Evolutionary conservation across 2,888 invertebrate genomes (phyloP).

Genomic region (Elysia crispata): DNA sequence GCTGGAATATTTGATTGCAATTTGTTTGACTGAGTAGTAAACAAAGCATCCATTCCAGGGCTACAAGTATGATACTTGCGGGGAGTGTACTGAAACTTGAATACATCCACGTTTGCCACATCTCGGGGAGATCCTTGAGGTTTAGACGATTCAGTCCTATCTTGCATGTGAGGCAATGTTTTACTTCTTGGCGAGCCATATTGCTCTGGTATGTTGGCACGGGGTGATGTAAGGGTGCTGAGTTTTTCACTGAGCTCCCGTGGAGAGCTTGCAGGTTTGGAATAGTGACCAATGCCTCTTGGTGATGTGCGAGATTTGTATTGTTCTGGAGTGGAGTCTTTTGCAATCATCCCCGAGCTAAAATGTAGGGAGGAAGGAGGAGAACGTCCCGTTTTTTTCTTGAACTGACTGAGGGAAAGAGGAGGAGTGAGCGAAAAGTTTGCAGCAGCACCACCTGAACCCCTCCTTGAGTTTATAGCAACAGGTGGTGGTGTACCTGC

Average conservation of each 20-base stretch:
- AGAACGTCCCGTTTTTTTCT: conserved; percentile 18
- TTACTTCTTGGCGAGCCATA: no score
- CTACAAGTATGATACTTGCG: no score
- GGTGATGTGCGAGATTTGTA: conserved; percentile 3
- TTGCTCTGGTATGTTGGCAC: conserved; percentile 2
- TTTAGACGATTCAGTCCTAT: neutral
- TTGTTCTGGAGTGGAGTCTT: conserved; percentile 21
- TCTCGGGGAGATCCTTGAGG: conserved; percentile 15
- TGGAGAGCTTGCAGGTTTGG: conserved; percentile 12
- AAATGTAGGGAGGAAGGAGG: conserved; percentile 30
- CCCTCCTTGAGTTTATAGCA: neutral
- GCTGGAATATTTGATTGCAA: no score
- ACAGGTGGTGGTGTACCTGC: neutral
- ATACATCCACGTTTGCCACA: conserved; percentile 4
- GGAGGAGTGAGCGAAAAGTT: conserved; percentile 27
- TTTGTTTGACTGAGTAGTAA: no score
- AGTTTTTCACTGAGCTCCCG: neutral
- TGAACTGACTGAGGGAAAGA: neutral
- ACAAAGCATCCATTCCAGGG: no score
- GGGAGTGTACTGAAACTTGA: no score
- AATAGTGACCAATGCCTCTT: conserved; percentile 6
- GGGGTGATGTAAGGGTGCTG: neutral
- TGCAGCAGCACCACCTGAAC: neutral
- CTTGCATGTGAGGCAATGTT: neutral
- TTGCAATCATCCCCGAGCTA: conserved; percentile 11